Percentiles rank a stretch among this genome's conserved stretches.
Conservation (phyloP, 2,888 invertebrate genomes). For the Ormyrus labotus region DNA sequence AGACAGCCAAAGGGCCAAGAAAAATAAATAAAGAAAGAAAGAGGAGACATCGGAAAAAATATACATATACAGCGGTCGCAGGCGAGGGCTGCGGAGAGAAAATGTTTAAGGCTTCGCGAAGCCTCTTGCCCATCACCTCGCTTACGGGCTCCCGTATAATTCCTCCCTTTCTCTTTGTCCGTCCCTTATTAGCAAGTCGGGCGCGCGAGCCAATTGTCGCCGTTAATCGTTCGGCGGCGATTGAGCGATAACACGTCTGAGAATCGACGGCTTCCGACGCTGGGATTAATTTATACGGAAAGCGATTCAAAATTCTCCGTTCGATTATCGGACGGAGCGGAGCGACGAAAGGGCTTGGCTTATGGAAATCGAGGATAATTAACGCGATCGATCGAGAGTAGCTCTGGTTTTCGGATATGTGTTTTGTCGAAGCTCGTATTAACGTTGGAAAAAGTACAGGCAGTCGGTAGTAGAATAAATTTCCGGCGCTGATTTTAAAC, state of each 20-base stretch:
- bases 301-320: too few species aligned
- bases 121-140: conserved; percentile 38
- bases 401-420: too few species aligned
- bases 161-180: conserved; percentile 5
- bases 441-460: neutral
- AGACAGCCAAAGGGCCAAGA: neutral
- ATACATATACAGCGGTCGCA: conserved; percentile 9
- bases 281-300: too few species aligned
- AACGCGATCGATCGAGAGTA: too few species aligned
- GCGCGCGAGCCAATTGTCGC: conserved; percentile 38
- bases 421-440: neutral
- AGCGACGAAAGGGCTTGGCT: too few species aligned
- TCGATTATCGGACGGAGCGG: too few species aligned
- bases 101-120: conserved; percentile 55
- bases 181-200: too few species aligned
- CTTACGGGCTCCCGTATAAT: neutral
- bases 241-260: neutral
- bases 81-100: neutral
- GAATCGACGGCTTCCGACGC: conserved; percentile 1
- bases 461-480: conserved; percentile 8
- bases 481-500: neutral
- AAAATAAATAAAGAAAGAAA: conserved; percentile 23
- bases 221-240: conserved; percentile 35
- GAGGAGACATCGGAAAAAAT: conserved; percentile 21
- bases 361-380: too few species aligned